These are phyloP conservation scores for Lamellibrachia satsuma DNA, from an alignment of 2,888 invertebrate genomes.

Conservation along the genomic window DNA sequence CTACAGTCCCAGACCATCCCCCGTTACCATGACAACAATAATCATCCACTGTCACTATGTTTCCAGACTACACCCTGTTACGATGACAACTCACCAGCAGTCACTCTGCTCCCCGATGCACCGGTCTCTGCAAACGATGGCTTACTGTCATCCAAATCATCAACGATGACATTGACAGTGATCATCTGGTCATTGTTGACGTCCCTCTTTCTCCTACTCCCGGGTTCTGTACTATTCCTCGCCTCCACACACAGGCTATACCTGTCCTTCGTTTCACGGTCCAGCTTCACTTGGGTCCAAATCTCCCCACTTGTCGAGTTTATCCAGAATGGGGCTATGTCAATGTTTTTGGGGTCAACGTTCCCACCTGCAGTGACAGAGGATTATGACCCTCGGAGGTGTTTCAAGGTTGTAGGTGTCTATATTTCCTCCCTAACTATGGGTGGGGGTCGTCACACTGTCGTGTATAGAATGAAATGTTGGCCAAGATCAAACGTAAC, in stretches of 20 bases:
- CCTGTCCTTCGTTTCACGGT: neutral
- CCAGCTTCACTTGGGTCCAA: neutral
- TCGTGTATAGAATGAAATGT: too few relatives aligned
- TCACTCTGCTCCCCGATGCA: neutral
- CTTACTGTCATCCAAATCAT: conserved; percentile 31
- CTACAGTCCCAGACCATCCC: too few relatives aligned
- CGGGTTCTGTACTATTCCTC: neutral
- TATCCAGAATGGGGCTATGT: neutral
- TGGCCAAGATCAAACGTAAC: too few relatives aligned
- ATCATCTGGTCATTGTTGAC: conserved; percentile 23
- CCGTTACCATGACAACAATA: too few relatives aligned
- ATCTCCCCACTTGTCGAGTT: neutral
- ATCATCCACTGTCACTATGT: conserved; percentile 21
- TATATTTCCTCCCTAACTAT: too few relatives aligned
- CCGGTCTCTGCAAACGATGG: conserved; percentile 22
- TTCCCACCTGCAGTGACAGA: neutral
- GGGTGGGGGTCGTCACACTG: too few relatives aligned
- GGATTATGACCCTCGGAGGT: neutral
- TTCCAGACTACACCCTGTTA: neutral
- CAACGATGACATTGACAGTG: conserved; percentile 26
- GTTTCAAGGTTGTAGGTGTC: neutral
- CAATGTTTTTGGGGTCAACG: neutral
- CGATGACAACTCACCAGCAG: neutral
- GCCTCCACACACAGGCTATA: neutral
- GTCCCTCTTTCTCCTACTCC: neutral